Percentiles rank a stretch among this genome's conserved stretches.
Evolutionary conservation across 2,888 invertebrate species (phyloP).

Genomic region (Ophion ventricosus): DNA sequence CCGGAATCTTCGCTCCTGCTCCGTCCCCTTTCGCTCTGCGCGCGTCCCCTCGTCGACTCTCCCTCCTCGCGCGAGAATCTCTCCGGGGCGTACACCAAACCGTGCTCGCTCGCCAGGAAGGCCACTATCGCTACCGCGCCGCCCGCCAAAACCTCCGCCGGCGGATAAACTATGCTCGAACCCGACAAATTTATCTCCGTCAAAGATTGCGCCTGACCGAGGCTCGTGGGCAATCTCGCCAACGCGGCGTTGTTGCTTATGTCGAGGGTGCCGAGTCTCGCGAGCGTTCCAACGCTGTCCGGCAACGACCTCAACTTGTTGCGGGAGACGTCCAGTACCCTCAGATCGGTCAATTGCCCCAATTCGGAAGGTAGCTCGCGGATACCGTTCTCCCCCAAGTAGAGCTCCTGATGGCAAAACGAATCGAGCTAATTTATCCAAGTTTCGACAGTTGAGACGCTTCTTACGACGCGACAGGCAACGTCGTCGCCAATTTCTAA

Average conservation of each 20-base stretch:
- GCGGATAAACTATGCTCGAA: conserved; percentile 87
- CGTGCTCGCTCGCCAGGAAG: conserved; percentile 82
- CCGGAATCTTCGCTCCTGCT: conserved; percentile 73
- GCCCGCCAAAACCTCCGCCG: conserved; percentile 85
- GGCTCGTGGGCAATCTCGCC: conserved; percentile 86
- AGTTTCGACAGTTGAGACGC: background rate
- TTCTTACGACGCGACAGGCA: background rate
- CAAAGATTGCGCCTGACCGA: conserved; percentile 88
- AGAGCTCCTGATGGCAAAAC: conserved; percentile 86
- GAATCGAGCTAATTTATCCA: background rate
- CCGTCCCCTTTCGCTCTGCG: background rate
- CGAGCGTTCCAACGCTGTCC: conserved; percentile 86
- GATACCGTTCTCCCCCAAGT: conserved; percentile 89
- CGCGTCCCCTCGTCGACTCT: background rate
- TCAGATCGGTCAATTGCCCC: conserved; percentile 86
- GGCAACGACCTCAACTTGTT: conserved; percentile 89
- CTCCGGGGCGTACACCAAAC: conserved; percentile 84
- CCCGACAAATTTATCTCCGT: conserved; percentile 86
- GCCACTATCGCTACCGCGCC: conserved; percentile 86
- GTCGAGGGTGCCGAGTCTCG: conserved; percentile 86
- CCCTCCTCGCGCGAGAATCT: conserved; percentile 76
- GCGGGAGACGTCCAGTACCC: conserved; percentile 88
- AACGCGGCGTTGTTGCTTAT: conserved; percentile 86
- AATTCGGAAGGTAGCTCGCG: conserved; percentile 89
- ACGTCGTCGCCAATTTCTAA: too few relatives aligned